Conservation (phyloP, 2,113 vertebrate species). For the Panthera tigris region DNA sequence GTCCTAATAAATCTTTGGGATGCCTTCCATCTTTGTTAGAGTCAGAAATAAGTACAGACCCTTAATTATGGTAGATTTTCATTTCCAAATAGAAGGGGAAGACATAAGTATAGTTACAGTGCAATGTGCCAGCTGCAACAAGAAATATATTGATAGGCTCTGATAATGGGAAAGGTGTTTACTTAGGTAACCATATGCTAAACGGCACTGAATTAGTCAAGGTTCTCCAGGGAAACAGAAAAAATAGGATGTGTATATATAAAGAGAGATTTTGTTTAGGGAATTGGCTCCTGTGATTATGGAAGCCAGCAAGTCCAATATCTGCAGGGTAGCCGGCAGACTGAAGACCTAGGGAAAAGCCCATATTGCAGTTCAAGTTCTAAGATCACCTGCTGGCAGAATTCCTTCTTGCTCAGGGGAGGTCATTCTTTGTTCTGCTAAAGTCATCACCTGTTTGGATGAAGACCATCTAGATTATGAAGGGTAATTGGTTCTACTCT, state of each 20-base stretch:
- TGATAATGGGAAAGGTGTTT: not conserved
- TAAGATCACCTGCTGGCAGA: not conserved
- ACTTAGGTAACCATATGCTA: not conserved
- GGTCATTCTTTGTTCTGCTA: not conserved
- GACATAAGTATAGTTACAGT: not conserved
- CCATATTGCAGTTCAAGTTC: not conserved
- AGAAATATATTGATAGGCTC: not conserved
- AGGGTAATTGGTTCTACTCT: not conserved
- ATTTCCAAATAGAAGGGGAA: conserved; percentile 27
- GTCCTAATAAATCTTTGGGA: not conserved
- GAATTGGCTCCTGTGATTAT: not conserved
- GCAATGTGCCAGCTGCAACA: not conserved
- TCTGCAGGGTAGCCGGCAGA: not conserved
- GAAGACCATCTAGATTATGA: not conserved
- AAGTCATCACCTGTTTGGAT: not conserved
- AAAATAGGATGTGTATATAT: not conserved
- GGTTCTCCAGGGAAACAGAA: not conserved
- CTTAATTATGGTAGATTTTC: not conserved
- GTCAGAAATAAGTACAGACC: not conserved
- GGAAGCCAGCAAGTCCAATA: not conserved
- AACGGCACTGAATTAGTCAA: not conserved
- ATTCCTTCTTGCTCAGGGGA: not conserved
- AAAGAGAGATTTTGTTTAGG: not conserved
- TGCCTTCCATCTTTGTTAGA: conserved; percentile 5
- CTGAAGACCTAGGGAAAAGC: not conserved